Percentiles rank a stretch among this genome's conserved stretches.
phyloP scores from a whole-genome alignment of 1,140 invertebrate genomes.

The Lordiphosa clarofinis region DNA sequence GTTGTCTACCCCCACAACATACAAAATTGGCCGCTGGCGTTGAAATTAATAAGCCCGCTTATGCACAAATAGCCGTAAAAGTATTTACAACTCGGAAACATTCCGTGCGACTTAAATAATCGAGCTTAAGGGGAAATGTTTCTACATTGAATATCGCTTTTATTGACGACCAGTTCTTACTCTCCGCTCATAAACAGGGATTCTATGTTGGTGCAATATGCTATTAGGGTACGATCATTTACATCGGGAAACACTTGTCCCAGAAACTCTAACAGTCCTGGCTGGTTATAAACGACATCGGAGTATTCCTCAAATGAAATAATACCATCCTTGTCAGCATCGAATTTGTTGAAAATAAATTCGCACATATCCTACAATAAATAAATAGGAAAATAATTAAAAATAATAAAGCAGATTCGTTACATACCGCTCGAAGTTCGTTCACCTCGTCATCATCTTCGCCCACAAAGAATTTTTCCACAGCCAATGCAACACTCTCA shows the following conservation, averaged over 20 bases:
- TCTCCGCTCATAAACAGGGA: constrained; percentile 23
- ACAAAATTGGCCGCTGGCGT: constrained; percentile 17
- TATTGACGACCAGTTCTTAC: background rate
- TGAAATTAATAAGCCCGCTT: constrained; percentile 14
- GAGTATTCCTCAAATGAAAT: constrained; percentile 88
- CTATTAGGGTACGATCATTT: constrained; percentile 48
- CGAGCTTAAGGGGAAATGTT: too few species aligned
- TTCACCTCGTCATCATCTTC: constrained; percentile 71
- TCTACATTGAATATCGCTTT: background rate
- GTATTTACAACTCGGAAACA: constrained; percentile 1
- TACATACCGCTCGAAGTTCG: constrained; percentile 59
- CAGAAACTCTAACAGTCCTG: constrained; percentile 87
- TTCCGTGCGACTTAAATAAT: background rate
- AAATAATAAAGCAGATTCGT: too few species aligned
- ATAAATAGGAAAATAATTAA: background rate
- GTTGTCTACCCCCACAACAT: constrained; percentile 9
- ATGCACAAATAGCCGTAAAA: background rate
- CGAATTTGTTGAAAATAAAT: constrained; percentile 87
- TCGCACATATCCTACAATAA: constrained; percentile 87
- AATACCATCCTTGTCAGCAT: constrained; percentile 88
- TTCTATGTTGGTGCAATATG: constrained; percentile 49
- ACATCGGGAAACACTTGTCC: constrained; percentile 87
- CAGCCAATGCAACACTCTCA: constrained; percentile 56
- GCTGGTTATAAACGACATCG: constrained; percentile 83
- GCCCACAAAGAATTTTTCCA: constrained; percentile 63